These are phyloP conservation scores for Clarias magur DNA, from an alignment of 2,113 vertebrate genomes.

Conservation along the genomic window DNA sequence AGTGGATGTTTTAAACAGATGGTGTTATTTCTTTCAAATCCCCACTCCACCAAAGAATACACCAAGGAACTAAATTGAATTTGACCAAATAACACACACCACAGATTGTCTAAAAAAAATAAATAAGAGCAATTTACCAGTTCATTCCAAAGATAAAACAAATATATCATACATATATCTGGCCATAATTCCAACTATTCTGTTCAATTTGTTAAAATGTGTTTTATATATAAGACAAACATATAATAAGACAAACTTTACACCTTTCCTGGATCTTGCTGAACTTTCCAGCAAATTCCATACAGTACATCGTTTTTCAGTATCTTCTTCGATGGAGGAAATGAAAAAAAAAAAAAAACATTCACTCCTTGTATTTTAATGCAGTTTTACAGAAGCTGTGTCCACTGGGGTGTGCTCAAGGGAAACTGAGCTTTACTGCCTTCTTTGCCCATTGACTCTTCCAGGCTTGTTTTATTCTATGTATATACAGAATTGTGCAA, in stretches of 20 bases:
- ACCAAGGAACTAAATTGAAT: not conserved
- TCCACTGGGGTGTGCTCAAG: conserved; percentile 33
- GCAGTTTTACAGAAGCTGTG: not conserved
- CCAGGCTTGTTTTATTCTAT: not conserved
- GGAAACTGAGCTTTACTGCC: not conserved
- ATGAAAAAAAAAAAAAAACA: not conserved
- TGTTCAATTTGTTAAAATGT: not conserved
- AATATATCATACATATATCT: not conserved
- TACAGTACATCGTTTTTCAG: not conserved
- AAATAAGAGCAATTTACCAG: not conserved
- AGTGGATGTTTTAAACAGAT: not conserved
- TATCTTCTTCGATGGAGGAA: not conserved
- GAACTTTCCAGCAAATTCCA: not conserved
- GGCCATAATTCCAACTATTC: not conserved
- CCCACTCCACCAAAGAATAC: not conserved
- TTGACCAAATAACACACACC: not conserved
- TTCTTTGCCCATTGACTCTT: not conserved
- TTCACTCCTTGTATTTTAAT: conserved; percentile 12
- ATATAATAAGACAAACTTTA: not conserved
- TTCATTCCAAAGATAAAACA: not conserved
- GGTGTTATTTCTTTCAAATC: not conserved
- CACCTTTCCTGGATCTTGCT: not conserved
- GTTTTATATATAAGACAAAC: not conserved
- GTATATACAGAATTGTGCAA: not conserved
- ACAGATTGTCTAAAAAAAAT: not conserved